Evolutionary conservation across 2,888 invertebrate species (phyloP).

Genomic region (Spialia ferax): DNA sequence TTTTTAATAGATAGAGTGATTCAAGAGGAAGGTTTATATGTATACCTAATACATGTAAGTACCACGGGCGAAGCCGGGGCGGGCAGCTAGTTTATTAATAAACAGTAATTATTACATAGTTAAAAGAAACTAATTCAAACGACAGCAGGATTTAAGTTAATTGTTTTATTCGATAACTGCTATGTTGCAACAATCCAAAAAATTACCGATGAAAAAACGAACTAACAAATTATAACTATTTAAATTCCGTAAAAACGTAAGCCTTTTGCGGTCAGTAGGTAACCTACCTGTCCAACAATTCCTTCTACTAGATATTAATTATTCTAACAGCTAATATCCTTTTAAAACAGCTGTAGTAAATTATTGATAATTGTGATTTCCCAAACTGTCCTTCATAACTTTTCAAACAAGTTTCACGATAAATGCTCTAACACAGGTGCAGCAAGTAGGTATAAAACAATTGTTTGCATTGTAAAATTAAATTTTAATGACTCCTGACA

Average conservation of each 20-base stretch:
- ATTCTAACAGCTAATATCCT: conserved; percentile 24
- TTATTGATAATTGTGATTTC: conserved; percentile 35
- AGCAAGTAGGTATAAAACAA: not conserved
- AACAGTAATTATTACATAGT: too few species aligned
- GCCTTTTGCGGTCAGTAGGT: not conserved
- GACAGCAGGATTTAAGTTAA: too few species aligned
- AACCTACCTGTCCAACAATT: not conserved
- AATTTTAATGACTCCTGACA: not conserved
- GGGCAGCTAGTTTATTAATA: too few species aligned
- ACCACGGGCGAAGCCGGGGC: too few species aligned
- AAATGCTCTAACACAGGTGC: conserved; percentile 7
- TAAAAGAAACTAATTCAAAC: too few species aligned
- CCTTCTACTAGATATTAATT: conserved; percentile 19
- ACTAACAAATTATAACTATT: not conserved
- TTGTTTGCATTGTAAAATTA: not conserved
- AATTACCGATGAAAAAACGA: not conserved
- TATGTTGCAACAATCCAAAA: too few species aligned
- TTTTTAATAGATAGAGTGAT: too few species aligned
- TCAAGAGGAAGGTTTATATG: too few species aligned
- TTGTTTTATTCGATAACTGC: too few species aligned
- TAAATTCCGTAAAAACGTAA: not conserved
- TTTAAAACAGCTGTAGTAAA: not conserved
- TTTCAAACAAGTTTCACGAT: conserved; percentile 24
- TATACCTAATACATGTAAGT: too few species aligned
- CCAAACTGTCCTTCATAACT: conserved; percentile 33